phyloP scores from a whole-genome alignment of 2,113 vertebrate genomes.

The Catharus minimus region DNA sequence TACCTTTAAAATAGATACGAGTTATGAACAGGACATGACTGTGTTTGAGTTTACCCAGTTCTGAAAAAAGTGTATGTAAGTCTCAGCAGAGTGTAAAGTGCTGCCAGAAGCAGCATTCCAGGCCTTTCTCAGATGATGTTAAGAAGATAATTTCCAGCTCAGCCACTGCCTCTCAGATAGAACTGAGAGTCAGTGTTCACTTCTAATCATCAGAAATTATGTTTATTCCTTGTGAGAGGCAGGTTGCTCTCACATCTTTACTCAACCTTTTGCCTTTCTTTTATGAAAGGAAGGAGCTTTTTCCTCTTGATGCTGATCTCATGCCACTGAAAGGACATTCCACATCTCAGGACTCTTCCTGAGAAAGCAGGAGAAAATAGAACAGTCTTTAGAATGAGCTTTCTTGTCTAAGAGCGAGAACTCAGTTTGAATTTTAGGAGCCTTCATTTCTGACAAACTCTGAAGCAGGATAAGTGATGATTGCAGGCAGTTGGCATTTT shows the following conservation, averaged over 20 bases:
- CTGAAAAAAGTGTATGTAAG: neutral
- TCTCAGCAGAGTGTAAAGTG: constrained; percentile 68
- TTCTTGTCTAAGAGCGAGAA: neutral
- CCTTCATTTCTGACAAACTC: neutral
- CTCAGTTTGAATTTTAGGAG: neutral
- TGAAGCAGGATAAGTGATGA: neutral
- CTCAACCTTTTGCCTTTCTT: constrained; percentile 4
- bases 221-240: neutral
- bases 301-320: constrained; percentile 50
- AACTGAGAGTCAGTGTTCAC: neutral
- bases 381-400: neutral
- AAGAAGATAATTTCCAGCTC: neutral
- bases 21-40: neutral
- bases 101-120: constrained; percentile 71
- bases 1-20: neutral
- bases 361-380: neutral
- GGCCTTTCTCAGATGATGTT: constrained; percentile 66
- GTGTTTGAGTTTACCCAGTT: neutral
- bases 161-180: neutral
- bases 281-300: constrained; percentile 49
- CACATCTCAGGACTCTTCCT: neutral
- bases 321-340: constrained; percentile 15
- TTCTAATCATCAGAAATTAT: neutral
- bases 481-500: constrained; percentile 18
- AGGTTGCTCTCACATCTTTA: neutral